These are phyloP conservation scores for Polylopha cassiicola DNA, from an alignment of 2,888 invertebrate genomes.

Conservation along the genomic window DNA sequence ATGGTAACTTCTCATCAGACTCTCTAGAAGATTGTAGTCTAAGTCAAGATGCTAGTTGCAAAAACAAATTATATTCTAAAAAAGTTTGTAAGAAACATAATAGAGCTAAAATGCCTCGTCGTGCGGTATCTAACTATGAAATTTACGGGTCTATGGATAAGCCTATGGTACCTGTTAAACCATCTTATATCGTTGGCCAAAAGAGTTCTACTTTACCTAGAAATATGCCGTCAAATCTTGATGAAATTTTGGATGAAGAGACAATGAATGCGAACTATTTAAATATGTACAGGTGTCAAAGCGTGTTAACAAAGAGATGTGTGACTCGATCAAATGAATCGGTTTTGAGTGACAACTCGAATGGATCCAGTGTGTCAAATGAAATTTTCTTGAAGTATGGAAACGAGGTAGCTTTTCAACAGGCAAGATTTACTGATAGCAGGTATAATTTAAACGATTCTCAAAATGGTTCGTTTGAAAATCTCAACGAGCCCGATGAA, in stretches of 20 bases:
- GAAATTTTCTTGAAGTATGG: conserved; percentile 73
- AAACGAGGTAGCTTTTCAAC: conserved; percentile 70
- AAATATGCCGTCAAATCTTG: conserved; percentile 72
- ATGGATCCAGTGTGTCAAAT: conserved; percentile 71
- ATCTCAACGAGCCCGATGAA: conserved; percentile 56
- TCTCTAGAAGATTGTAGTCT: conserved; percentile 84
- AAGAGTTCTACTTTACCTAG: conserved; percentile 71
- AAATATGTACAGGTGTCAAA: conserved; percentile 68
- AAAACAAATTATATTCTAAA: conserved; percentile 72
- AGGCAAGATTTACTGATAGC: conserved; percentile 59
- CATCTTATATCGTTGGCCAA: conserved; percentile 50
- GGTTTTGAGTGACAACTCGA: conserved; percentile 69
- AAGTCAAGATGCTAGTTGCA: conserved; percentile 70
- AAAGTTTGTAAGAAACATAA: conserved; percentile 74
- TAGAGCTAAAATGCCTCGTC: conserved; percentile 74
- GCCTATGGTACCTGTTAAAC: conserved; percentile 59
- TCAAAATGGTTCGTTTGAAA: conserved; percentile 68
- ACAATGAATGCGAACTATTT: conserved; percentile 52
- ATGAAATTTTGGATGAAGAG: conserved; percentile 73
- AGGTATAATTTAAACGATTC: conserved; percentile 70
- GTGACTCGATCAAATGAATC: conserved; percentile 78
- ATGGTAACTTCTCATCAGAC: conserved; percentile 87
- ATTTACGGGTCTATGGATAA: conserved; percentile 75
- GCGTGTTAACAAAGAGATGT: conserved; percentile 73
- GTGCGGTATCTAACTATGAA: conserved; percentile 88